Evolutionary conservation across 2,113 vertebrate species (phyloP).

Genomic region (Corythoichthys haematopterus): DNA sequence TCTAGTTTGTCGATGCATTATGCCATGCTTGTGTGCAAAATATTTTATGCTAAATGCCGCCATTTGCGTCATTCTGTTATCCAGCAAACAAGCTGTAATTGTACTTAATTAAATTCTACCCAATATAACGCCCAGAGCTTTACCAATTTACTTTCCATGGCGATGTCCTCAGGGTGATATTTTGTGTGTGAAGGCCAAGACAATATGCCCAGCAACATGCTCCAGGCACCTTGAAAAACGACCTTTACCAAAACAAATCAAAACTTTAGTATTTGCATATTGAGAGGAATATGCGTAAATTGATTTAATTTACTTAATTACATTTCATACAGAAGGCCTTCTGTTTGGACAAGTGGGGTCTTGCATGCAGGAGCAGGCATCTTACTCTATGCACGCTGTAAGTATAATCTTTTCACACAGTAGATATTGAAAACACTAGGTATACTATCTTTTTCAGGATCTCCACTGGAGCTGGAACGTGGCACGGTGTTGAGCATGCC

Average conservation of each 20-base stretch:
- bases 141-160: conserved; percentile 50
- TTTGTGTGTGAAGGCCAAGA: not conserved
- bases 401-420: no score
- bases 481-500: no score
- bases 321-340: conserved; percentile 36
- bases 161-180: conserved; percentile 29
- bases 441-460: no score
- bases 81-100: conserved; percentile 52
- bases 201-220: conserved; percentile 31
- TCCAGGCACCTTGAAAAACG: conserved; percentile 56
- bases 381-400: no score
- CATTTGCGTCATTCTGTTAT: conserved; percentile 47
- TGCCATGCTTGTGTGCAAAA: conserved; percentile 16
- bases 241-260: conserved; percentile 49
- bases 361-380: no score
- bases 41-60: conserved; percentile 16
- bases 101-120: conserved; percentile 56
- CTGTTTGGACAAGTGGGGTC: no score
- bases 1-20: not conserved
- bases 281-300: conserved; percentile 62
- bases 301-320: conserved; percentile 69
- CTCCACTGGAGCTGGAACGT: no score
- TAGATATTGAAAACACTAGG: no score
- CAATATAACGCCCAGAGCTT: conserved; percentile 42
- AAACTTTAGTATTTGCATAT: conserved; percentile 53